Evolutionary conservation across 2,113 vertebrate species (phyloP).

Genomic region (Crotalus helleri): DNA sequence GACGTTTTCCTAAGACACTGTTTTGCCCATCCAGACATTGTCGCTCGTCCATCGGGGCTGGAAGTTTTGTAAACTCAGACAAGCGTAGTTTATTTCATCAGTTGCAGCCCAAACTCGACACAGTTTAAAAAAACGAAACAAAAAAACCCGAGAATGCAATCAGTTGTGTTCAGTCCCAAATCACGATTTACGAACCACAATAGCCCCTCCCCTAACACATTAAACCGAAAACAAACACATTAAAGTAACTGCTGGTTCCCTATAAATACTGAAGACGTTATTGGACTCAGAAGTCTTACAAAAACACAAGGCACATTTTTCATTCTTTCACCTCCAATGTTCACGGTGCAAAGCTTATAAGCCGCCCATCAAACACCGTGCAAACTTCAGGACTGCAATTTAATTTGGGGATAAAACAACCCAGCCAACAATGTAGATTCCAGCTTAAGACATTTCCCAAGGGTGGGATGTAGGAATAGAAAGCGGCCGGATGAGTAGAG

Average conservation of each 20-base stretch:
- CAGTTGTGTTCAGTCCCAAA: background rate
- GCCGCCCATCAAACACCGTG: background rate
- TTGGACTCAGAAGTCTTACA: background rate
- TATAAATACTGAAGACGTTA: background rate
- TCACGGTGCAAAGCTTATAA: background rate
- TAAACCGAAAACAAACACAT: background rate
- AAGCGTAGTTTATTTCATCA: background rate
- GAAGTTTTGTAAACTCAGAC: background rate
- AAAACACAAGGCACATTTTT: background rate
- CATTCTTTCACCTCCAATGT: background rate
- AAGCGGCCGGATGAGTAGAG: background rate
- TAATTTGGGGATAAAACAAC: background rate
- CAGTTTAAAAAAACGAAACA: background rate
- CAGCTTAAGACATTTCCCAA: background rate
- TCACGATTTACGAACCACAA: background rate
- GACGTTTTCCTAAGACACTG: background rate
- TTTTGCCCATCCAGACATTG: background rate
- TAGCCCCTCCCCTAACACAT: background rate
- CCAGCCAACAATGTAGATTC: background rate
- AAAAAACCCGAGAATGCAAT: background rate
- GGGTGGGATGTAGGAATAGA: background rate
- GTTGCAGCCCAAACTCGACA: background rate
- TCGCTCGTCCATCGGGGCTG: background rate
- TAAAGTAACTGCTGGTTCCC: background rate
- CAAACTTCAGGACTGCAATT: background rate